These are phyloP conservation scores for Ptilonorhynchus violaceus DNA, from an alignment of 2,113 vertebrate species.

Conservation along the genomic window DNA sequence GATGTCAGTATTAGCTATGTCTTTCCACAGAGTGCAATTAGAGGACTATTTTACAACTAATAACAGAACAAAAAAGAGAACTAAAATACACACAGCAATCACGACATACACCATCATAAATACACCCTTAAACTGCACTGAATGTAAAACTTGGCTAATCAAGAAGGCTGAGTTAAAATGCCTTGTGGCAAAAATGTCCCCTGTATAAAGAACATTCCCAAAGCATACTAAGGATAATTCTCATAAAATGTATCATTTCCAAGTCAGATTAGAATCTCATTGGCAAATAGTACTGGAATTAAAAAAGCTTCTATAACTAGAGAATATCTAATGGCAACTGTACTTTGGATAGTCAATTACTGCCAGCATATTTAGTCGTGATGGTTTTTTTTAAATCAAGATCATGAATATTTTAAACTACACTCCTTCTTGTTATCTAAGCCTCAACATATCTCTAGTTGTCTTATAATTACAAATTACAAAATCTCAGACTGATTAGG, in stretches of 20 bases:
- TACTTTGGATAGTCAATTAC: background rate
- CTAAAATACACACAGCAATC: background rate
- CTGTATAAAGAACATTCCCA: background rate
- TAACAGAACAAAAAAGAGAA: background rate
- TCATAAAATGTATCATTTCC: background rate
- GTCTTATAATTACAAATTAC: background rate
- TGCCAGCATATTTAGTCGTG: background rate
- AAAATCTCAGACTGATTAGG: background rate
- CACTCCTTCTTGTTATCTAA: background rate
- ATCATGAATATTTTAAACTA: background rate
- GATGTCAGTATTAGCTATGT: background rate
- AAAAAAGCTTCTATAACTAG: background rate
- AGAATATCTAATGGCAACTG: background rate
- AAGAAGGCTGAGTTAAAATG: background rate
- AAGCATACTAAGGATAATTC: background rate
- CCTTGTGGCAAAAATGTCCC: background rate
- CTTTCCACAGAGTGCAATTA: background rate
- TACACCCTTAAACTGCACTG: background rate
- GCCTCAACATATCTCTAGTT: background rate
- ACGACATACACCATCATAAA: background rate
- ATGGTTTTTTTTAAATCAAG: background rate
- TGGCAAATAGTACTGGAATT: background rate
- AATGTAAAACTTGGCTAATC: background rate
- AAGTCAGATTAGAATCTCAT: background rate
- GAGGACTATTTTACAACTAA: background rate